phyloP scores from a whole-genome alignment of 2,113 vertebrate genomes.

The Ictalurus punctatus region DNA sequence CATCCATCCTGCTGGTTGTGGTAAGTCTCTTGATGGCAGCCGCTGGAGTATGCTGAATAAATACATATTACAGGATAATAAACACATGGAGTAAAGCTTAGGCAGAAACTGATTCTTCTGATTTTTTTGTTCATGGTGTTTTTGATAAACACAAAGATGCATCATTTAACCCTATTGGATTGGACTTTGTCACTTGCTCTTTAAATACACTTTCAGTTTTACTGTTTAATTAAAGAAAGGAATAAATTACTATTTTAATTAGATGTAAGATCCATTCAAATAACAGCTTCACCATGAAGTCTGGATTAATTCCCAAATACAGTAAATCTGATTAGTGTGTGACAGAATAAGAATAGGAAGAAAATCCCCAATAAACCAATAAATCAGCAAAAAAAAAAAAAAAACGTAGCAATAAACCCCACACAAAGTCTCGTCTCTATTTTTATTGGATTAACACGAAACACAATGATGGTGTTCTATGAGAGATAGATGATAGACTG shows the following conservation, averaged over 20 bases:
- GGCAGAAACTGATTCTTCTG: neutral
- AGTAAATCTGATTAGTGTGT: neutral
- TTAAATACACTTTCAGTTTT: neutral
- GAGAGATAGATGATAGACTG: too few species aligned
- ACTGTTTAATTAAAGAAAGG: neutral
- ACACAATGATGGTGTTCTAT: neutral
- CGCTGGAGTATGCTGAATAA: conserved; percentile 56
- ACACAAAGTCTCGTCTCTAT: neutral
- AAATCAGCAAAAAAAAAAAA: too few species aligned
- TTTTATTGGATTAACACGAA: neutral
- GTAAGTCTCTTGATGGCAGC: conserved; percentile 61
- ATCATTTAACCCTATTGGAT: neutral
- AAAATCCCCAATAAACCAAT: neutral
- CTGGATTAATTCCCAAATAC: neutral
- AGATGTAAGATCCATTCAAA: neutral
- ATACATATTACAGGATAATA: neutral
- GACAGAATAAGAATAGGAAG: neutral
- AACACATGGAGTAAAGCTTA: neutral
- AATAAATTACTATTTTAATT: neutral
- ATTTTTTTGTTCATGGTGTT: neutral
- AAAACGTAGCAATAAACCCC: neutral
- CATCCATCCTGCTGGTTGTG: conserved; percentile 55
- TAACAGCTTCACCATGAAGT: neutral
- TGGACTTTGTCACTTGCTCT: neutral
- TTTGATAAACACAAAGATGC: neutral